A percentile compares a stretch with the other conserved stretches of the same genome.
These are phyloP conservation scores for Drosophila silvestris DNA, from an alignment of 2,888 invertebrate species.

Conservation along the genomic window DNA sequence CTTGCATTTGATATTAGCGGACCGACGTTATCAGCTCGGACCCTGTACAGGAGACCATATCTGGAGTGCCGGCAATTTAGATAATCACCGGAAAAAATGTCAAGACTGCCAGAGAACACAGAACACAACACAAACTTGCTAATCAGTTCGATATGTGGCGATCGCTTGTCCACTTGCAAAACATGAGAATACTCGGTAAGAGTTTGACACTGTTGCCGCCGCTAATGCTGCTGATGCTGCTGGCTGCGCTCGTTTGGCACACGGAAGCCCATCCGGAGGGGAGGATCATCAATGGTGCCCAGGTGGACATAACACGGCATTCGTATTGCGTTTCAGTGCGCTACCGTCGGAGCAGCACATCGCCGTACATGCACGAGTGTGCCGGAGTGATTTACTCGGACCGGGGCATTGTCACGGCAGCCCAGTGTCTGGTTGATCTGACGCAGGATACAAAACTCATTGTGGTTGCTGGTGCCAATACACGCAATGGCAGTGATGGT, in stretches of 20 bases:
- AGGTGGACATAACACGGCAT: conserved; percentile 72
- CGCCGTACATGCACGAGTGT: conserved; percentile 76
- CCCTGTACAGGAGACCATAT: conserved; percentile 55
- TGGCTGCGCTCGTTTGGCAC: conserved; percentile 2
- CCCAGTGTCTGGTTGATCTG: conserved; percentile 76
- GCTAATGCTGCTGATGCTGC: conserved; percentile 31
- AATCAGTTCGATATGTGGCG: conserved; percentile 56
- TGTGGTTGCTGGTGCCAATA: conserved; percentile 75
- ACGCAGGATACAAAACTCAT: conserved; percentile 55
- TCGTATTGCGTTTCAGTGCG: conserved; percentile 79
- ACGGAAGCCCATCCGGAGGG: conserved; percentile 29
- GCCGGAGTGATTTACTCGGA: conserved; percentile 79
- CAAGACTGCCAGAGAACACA: conserved; percentile 16
- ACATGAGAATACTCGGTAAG: conserved; percentile 33
- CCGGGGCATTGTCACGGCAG: conserved; percentile 76
- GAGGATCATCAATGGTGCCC: conserved; percentile 74
- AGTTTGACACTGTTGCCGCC: conserved; percentile 30
- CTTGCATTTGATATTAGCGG: conserved; percentile 12
- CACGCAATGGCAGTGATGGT: conserved; percentile 76
- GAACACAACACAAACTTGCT: conserved; percentile 14
- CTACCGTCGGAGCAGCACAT: conserved; percentile 57
- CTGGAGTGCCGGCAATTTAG: conserved; percentile 57
- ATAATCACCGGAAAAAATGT: conserved; percentile 48
- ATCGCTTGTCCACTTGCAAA: conserved; percentile 21
- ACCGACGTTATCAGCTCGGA: conserved; percentile 44